A percentile compares a stretch with the other conserved stretches of the same genome.
These are phyloP conservation scores for Hirtodrosophila histrioides DNA, from an alignment of 2,888 invertebrate genomes.

Conservation along the genomic window DNA sequence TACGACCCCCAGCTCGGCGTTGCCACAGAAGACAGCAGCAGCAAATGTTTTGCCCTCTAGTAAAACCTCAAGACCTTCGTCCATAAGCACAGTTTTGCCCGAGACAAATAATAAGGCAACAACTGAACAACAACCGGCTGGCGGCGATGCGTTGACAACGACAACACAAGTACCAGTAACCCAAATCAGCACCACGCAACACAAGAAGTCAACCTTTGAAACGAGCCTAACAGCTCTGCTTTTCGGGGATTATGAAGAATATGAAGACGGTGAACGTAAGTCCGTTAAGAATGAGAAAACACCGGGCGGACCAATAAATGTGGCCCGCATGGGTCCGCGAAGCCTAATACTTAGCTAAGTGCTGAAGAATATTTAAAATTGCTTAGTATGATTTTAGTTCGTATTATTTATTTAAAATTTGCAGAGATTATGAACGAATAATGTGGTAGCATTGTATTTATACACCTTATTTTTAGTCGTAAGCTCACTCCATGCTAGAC, in stretches of 20 bases:
- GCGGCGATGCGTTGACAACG: background rate
- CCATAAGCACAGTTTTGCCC: conserved; percentile 14
- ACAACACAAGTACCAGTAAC: conserved; percentile 43
- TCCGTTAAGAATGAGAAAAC: conserved; percentile 51
- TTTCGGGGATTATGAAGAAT: conserved; percentile 82
- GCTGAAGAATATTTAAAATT: conserved; percentile 6
- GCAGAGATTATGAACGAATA: conserved; percentile 21
- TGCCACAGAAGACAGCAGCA: background rate
- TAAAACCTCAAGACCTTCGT: conserved; percentile 1
- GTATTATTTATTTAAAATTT: conserved; percentile 66
- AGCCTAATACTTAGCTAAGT: conserved; percentile 68
- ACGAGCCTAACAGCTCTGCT: conserved; percentile 83
- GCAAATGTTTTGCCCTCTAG: background rate
- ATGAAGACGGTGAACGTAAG: conserved; percentile 67
- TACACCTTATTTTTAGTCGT: conserved; percentile 49
- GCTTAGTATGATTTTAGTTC: conserved; percentile 67
- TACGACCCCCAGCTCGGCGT: conserved; percentile 6
- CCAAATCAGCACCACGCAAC: conserved; percentile 40
- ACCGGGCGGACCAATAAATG: conserved; percentile 71
- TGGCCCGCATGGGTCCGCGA: conserved; percentile 81
- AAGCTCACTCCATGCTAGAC: conserved; percentile 41
- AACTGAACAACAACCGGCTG: conserved; percentile 4
- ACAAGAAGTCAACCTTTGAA: conserved; percentile 82
- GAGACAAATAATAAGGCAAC: conserved; percentile 3
- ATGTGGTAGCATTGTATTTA: conserved; percentile 49